These are phyloP conservation scores for Limnephilus rhombicus DNA, from an alignment of 2,888 invertebrate species.

Conservation along the genomic window DNA sequence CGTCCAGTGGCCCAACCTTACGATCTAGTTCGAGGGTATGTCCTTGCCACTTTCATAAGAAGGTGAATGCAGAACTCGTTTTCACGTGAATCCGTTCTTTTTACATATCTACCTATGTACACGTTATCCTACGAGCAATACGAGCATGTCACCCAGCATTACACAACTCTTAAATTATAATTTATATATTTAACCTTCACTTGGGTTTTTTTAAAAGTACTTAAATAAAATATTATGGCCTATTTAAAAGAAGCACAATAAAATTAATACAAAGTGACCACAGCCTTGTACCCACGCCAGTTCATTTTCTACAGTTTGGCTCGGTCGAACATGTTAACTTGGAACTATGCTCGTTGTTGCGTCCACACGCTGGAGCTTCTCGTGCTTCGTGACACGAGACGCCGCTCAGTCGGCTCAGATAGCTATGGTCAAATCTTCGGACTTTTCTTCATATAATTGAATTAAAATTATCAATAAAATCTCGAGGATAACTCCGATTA, in stretches of 20 bases:
- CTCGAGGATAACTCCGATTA: too few relatives aligned
- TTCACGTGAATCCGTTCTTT: neutral
- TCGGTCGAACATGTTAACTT: too few relatives aligned
- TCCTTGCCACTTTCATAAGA: neutral
- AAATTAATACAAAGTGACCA: neutral
- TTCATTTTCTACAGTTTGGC: too few relatives aligned
- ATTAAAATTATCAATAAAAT: too few relatives aligned
- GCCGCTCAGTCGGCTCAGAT: too few relatives aligned
- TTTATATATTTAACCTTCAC: neutral
- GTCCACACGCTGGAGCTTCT: too few relatives aligned
- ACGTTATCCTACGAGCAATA: neutral
- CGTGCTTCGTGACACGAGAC: too few relatives aligned
- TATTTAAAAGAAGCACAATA: neutral
- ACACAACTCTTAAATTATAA: neutral
- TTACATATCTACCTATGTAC: neutral
- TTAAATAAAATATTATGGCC: neutral
- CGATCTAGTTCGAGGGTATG: neutral
- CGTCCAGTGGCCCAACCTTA: neutral
- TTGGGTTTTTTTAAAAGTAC: neutral
- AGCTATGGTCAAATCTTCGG: too few relatives aligned
- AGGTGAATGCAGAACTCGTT: slow-evolving; percentile 1
- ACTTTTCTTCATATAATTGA: too few relatives aligned
- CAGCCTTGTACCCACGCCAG: too few relatives aligned
- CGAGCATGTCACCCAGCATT: neutral
- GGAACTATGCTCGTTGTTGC: too few relatives aligned